Conservation (phyloP, 2,888 invertebrate genomes). For the Himalopsyche kuldschensis region DNA sequence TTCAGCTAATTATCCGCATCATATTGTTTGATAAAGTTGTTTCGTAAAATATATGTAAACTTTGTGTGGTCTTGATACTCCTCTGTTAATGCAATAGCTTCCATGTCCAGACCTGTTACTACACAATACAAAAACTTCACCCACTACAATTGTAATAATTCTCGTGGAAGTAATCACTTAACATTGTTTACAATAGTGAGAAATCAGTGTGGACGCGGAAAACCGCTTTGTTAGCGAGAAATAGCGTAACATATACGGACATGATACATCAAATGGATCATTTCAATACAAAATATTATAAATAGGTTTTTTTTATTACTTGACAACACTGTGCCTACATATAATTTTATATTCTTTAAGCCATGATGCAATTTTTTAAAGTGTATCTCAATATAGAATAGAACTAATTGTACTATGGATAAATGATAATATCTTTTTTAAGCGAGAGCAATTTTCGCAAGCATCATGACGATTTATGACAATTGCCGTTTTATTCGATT, state of each 20-base stretch:
- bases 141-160: not conserved
- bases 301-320: no score
- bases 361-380: no score
- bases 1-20: no score
- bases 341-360: no score
- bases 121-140: not conserved
- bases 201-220: not conserved
- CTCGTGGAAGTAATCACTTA: constrained; percentile 22
- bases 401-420: not conserved
- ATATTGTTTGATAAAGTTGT: no score
- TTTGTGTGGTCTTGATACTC: no score
- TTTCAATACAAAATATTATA: not conserved
- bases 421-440: not conserved
- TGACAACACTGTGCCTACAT: no score
- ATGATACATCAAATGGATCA: not conserved
- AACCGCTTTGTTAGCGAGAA: not conserved
- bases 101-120: not conserved
- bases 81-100: no score
- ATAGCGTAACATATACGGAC: not conserved
- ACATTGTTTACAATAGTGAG: constrained; percentile 8
- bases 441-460: not conserved
- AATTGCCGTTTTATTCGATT: not conserved
- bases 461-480: not conserved
- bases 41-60: no score
- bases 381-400: no score